Base-by-base conservation (phyloP, 2,113 vertebrate species). In the Micromys minutus region DNA sequence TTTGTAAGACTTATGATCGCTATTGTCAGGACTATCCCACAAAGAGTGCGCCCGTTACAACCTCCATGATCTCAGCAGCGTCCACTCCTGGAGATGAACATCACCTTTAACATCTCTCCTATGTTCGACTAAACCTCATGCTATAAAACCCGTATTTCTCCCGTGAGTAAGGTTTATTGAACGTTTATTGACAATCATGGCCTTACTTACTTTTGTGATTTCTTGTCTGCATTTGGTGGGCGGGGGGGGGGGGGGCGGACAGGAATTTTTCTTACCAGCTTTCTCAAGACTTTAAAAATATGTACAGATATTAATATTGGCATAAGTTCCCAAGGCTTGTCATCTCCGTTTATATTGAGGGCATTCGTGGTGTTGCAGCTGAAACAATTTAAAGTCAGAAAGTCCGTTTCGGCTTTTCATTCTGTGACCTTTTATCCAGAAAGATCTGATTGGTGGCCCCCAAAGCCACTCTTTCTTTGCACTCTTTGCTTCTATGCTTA, bases 341-440 rank as follows among this genome's bases (percentile, higher is more conserved):
- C 77, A 26, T 76, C 92, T 69, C 19, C n/a, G 86, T 90, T 96
- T 83, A 75, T 71, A 85, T 90, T 88, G 11, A 93, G 11, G 3
- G 10, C 88, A 57, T 80, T 88, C 72, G 67, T 87, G 52, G 65
- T 22, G 55, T 16, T 63, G 52, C 91, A 83, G 65, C 47, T 84
- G 81, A 96, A 19, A 91, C 74, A 84, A 87, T 77, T 94, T 93
- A 21, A 75, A 83, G 39, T 80, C 71, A 65, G 86, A 89, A 83
- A 71, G 87, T 21, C 79, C 55, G 69, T 76, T n/a, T 85, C 61
- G 55, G 55, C 95, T 57, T n/a, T 36, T 29, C 1, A 3, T 12
- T 59, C 81, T 77, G 85, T 90, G 45, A 3, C 34, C 76, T 95
- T 96, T 65, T 8, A n/a, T 45, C 79, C 90, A 77, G 36, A 94